phyloP scores from a whole-genome alignment of 2,888 invertebrate genomes.

The Lumbricus terrestris region DNA sequence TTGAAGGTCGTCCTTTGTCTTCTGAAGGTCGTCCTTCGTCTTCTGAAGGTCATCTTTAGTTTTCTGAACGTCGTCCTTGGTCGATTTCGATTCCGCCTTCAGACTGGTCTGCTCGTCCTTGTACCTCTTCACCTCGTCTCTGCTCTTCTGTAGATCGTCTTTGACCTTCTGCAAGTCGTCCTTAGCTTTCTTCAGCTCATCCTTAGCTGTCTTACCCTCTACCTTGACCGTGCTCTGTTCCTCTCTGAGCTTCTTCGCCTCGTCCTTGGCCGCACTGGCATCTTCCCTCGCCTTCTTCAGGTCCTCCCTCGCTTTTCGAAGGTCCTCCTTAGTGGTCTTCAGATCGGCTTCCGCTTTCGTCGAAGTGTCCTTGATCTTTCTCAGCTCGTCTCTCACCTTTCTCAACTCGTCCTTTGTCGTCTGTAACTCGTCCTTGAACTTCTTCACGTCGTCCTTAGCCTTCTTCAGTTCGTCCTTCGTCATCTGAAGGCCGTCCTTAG shows the following conservation, averaged over 20 bases:
- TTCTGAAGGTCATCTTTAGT: conserved; percentile 17
- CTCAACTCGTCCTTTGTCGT: conserved; percentile 20
- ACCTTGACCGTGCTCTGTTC: conserved; percentile 21
- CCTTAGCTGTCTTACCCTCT: conserved; percentile 19
- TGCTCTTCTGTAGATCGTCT: conserved; percentile 16
- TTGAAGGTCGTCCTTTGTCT: conserved; percentile 23
- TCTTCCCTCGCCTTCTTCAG: conserved; percentile 24
- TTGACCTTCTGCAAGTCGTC: not conserved
- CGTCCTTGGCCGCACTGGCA: conserved; percentile 16
- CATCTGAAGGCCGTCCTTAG: conserved; percentile 22
- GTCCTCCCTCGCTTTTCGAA: conserved; percentile 20
- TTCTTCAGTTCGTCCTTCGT: conserved; percentile 24
- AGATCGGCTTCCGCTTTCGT: conserved; percentile 12
- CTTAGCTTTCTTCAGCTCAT: not conserved
- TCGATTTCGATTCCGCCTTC: conserved; percentile 23
- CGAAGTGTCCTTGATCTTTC: not conserved
- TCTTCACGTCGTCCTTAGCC: conserved; percentile 18
- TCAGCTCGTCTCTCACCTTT: conserved; percentile 21
- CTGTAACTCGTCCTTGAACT: conserved; percentile 20
- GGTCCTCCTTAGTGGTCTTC: conserved; percentile 21
- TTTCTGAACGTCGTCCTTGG: conserved; percentile 24
- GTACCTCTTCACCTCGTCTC: conserved; percentile 18
- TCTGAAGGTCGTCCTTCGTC: conserved; percentile 23
- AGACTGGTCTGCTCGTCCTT: conserved; percentile 27
- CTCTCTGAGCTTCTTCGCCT: conserved; percentile 24